Base-by-base conservation (phyloP, 2,113 vertebrate species). In the Willisornis vidua region DNA sequence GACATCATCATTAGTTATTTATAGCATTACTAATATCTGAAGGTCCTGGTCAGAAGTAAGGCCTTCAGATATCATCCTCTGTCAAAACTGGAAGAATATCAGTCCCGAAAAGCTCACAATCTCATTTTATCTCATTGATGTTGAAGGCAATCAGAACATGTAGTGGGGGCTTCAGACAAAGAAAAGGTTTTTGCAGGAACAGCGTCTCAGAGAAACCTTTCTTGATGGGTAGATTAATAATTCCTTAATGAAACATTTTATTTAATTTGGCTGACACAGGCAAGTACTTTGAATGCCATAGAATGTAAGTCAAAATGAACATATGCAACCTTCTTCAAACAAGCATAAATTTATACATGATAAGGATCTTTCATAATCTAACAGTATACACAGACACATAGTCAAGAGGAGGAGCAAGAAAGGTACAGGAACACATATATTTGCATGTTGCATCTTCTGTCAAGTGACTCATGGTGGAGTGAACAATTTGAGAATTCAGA, bases 1-100 rank as follows among this genome's bases (percentile, higher is more conserved):
- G 90, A 93, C 70, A 93, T 92, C 88, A 87, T 92, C 92, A 89
- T 75, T 75, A 92, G 86, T 89, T 97, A 96, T 96, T 96, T 93
- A 75, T 87, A 94, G 83, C 54, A 89, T 37, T 37, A 31, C 31
- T 86, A 68, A 55, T 89, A 72, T 67, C 85, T 90, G 62, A 85
- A 91, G 73, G 35, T 65, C 37, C 80, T 49, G 79, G 65, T 66
- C 73, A 89, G 65, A 90, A 63, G 25, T 39, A 52, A 85, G 73
- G 58, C 61, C 73, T 75, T 66, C 3, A 5, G 43, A 54, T 90
- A 84, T n/a, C 45, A 67, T 68, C 29, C 41, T 79, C 52, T 68
- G 31, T 78, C 52, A 57, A 65, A 90, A 72, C 19, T 28, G 19
- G 24, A 92, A 81, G 73, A 90, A 61, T 3, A 49, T 67, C 3